phyloP scores from a whole-genome alignment of 92 coral and sea anemone genomes.

The Anthopleura xanthogrammica region DNA sequence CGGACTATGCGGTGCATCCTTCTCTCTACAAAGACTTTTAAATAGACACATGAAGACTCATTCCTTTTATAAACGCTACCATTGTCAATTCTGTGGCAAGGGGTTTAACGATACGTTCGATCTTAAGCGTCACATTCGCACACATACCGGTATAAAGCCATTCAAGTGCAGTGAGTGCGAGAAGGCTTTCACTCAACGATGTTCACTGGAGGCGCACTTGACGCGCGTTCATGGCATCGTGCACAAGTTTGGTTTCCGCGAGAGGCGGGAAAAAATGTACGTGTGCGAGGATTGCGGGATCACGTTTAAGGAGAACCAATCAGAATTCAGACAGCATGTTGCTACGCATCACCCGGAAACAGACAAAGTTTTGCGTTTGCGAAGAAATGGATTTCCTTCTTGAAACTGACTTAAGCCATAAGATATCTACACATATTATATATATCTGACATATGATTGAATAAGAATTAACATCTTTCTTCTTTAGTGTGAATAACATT shows the following conservation, averaged over 20 bases:
- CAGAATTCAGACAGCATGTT: constrained; percentile 82
- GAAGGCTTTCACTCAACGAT: constrained; percentile 95
- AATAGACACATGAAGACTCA: constrained; percentile 95
- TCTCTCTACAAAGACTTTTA: constrained; percentile 86
- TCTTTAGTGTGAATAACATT: too few species aligned
- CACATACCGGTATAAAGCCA: constrained; percentile 97
- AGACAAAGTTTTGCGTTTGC: constrained; percentile 50
- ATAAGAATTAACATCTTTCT: too few species aligned
- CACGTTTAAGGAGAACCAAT: constrained; percentile 85
- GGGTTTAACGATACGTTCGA: constrained; percentile 99
- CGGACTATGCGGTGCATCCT: constrained; percentile 85
- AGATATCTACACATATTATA: background rate
- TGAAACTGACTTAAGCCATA: background rate
- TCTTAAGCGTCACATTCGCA: constrained; percentile 96
- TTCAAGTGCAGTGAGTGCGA: constrained; percentile 90
- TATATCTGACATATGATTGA: too few species aligned
- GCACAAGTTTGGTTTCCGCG: constrained; percentile 96
- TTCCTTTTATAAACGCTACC: constrained; percentile 95
- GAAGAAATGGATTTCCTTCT: constrained; percentile 47
- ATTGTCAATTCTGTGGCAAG: constrained; percentile 88
- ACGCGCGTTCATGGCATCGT: constrained; percentile 95
- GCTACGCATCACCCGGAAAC: constrained; percentile 81
- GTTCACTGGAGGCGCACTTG: constrained; percentile 95
- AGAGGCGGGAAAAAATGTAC: constrained; percentile 87
- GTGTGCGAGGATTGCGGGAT: constrained; percentile 97